Evolutionary conservation across 2,888 invertebrate species (phyloP).

Genomic region (Megastigmus dorsalis): DNA sequence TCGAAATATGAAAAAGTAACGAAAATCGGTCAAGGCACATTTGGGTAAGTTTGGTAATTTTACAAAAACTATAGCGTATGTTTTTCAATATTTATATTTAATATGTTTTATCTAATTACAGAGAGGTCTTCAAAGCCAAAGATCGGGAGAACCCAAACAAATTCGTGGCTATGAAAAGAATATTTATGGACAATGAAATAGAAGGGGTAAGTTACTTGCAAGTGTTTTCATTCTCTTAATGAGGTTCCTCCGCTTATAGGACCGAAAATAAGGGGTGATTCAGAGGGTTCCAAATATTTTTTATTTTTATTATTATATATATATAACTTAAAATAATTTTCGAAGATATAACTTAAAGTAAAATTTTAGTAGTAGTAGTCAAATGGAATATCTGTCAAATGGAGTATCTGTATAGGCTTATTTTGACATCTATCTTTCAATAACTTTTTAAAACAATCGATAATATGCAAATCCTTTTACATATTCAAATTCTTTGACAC

Average conservation of each 20-base stretch:
- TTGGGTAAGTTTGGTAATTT: slow-evolving; percentile 75
- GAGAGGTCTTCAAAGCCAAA: slow-evolving; percentile 98
- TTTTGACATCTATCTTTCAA: too few species aligned
- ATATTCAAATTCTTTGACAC: too few species aligned
- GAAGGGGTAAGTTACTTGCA: slow-evolving; percentile 93
- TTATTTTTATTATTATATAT: not conserved
- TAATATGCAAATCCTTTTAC: too few species aligned
- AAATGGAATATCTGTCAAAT: too few species aligned
- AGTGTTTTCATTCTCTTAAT: too few species aligned
- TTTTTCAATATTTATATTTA: not conserved
- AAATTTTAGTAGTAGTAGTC: too few species aligned
- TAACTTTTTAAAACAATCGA: too few species aligned
- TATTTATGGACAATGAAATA: slow-evolving; percentile 99
- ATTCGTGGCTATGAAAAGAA: slow-evolving; percentile 98
- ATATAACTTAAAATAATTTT: too few species aligned
- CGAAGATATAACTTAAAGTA: too few species aligned
- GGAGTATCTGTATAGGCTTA: too few species aligned
- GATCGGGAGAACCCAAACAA: slow-evolving; percentile 90
- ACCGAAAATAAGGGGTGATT: too few species aligned
- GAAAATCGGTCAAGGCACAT: slow-evolving; percentile 99
- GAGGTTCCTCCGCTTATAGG: not conserved
- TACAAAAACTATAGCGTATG: not conserved
- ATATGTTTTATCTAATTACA: slow-evolving; percentile 68
- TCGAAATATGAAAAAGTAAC: slow-evolving; percentile 96
- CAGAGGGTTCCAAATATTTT: not conserved